phyloP scores from a whole-genome alignment of 2,888 invertebrate genomes.

The Cephus pulcher region DNA sequence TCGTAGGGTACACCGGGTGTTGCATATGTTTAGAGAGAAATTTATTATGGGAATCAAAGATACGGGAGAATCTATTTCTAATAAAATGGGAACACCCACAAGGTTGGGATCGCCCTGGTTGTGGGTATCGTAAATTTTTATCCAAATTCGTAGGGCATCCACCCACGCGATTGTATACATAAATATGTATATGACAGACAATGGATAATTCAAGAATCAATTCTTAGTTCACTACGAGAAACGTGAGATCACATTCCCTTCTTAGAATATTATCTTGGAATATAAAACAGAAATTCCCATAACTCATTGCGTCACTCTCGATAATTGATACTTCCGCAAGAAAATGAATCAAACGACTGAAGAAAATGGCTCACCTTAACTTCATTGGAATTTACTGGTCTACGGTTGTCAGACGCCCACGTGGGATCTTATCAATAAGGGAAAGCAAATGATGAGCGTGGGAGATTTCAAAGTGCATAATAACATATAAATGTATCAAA shows the following conservation, averaged over 20 bases:
- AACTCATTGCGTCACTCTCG: background rate
- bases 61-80: conserved; percentile 5
- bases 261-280: background rate
- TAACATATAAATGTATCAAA: background rate
- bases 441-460: background rate
- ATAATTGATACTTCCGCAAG: background rate
- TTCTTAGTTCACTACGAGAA: background rate
- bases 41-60: background rate
- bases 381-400: conserved; percentile 16
- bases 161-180: background rate
- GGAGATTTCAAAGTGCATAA: background rate
- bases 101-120: background rate
- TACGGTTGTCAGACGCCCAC: conserved; percentile 10
- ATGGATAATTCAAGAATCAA: background rate
- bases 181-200: conserved; percentile 3
- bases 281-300: background rate
- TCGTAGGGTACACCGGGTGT: too few species aligned
- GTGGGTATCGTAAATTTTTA: background rate
- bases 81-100: conserved; percentile 7
- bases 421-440: background rate
- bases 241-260: background rate
- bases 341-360: background rate
- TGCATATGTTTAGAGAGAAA: too few species aligned
- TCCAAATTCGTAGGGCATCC: background rate
- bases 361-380: background rate